Conservation (phyloP, 2,113 vertebrate species). For the Phoenicopterus ruber region DNA sequence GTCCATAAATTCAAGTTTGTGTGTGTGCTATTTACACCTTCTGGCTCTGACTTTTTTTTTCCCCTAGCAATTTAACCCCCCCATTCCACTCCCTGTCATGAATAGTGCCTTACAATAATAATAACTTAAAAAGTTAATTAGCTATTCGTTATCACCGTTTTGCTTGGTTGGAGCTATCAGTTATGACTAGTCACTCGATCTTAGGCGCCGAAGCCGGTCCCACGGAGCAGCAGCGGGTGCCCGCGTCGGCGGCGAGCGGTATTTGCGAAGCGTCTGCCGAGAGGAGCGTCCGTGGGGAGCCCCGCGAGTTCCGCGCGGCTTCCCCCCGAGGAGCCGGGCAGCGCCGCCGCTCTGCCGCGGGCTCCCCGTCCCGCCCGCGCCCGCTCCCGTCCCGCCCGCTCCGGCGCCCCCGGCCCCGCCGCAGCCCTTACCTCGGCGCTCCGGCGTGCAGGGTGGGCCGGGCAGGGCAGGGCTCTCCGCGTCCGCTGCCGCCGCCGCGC, state of each 20-base stretch:
- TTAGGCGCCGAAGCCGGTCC: not conserved
- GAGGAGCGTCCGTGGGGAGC: not conserved
- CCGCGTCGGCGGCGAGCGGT: not conserved
- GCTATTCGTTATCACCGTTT: not conserved
- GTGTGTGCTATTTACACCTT: not conserved
- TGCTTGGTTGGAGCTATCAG: not conserved
- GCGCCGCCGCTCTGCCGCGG: not conserved
- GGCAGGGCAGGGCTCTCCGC: not conserved
- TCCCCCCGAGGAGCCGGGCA: not conserved
- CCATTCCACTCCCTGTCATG: not conserved
- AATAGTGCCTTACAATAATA: not conserved
- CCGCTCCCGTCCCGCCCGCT: not conserved
- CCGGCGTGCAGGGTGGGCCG: not conserved
- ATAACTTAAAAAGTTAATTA: not conserved
- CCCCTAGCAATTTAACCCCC: not conserved
- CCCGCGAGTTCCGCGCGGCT: not conserved
- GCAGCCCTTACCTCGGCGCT: not conserved
- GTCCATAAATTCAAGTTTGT: fast-evolving
- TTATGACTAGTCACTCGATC: fast-evolving
- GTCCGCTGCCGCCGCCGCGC: not conserved
- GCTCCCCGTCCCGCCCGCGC: not conserved
- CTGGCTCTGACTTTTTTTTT: not conserved
- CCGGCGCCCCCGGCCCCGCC: not conserved
- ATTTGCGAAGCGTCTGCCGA: not conserved
- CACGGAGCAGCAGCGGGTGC: not conserved